phyloP scores from a whole-genome alignment of 2,888 invertebrate species.

The Mythimna ferrago region DNA sequence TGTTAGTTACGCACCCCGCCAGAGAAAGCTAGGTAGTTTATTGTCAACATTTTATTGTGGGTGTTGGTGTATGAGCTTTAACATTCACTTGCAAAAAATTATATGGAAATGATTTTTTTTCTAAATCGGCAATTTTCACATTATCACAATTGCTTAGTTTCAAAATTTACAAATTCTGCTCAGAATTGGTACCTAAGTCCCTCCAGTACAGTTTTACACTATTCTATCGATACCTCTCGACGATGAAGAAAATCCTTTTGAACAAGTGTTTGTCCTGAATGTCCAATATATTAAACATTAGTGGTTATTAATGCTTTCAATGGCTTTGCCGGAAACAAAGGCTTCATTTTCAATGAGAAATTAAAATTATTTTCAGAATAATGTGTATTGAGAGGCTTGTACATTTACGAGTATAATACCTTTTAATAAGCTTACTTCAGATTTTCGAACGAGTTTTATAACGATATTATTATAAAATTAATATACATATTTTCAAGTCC shows the following conservation, averaged over 20 bases:
- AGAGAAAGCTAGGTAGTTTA: neutral
- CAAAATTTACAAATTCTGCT: neutral
- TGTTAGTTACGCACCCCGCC: neutral
- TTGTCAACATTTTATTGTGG: neutral
- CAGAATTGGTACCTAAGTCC: neutral
- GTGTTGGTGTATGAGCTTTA: neutral
- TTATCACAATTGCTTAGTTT: too few relatives aligned
- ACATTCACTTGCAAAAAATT: neutral
- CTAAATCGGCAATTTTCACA: neutral
- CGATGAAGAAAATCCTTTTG: neutral
- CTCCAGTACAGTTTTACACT: neutral
- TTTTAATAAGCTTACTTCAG: conserved; percentile 1
- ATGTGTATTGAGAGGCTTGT: neutral
- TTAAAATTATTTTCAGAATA: neutral
- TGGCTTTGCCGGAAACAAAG: neutral
- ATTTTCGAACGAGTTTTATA: neutral
- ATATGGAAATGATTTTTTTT: neutral
- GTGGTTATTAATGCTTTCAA: neutral
- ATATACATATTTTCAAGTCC: neutral
- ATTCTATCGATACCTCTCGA: neutral
- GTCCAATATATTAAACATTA: neutral
- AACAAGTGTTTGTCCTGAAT: neutral
- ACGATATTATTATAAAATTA: too few relatives aligned
- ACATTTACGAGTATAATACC: neutral
- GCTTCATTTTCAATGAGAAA: neutral